phyloP scores from a whole-genome alignment of 2,797 vertebrate species.

The Fundulus diaphanus region DNA sequence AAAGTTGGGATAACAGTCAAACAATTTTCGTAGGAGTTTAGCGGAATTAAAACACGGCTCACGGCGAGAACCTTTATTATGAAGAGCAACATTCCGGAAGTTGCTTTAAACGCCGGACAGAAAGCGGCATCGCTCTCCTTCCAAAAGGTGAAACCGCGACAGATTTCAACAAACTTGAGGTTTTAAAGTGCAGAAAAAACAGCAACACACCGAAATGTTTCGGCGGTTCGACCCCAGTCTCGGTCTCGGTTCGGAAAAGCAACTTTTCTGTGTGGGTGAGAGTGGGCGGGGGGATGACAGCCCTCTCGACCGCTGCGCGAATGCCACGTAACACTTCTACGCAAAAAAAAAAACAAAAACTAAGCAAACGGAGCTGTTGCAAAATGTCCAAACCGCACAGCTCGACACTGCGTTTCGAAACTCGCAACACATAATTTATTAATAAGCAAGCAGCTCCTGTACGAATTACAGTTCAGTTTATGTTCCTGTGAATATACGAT shows the following conservation, averaged over 20 bases:
- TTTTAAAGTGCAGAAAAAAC: conserved; percentile 5
- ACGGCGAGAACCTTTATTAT: conserved; percentile 40
- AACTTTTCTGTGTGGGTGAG: conserved; percentile 51
- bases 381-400: conserved; percentile 18
- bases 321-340: conserved; percentile 86
- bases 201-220: fast-evolving
- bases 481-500: not conserved
- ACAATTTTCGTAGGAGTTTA: not conserved
- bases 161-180: not conserved
- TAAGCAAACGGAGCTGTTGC: conserved; percentile 45
- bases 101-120: not conserved
- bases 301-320: conserved; percentile 69
- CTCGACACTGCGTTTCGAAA: not conserved
- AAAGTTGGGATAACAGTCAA: not conserved
- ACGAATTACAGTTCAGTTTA: not conserved
- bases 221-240: fast-evolving
- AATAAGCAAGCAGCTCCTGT: not conserved
- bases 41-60: not conserved
- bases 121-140: conserved; percentile 45
- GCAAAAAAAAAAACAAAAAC: too few relatives aligned
- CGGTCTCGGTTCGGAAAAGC: not conserved
- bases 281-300: conserved; percentile 62
- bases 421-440: fast-evolving
- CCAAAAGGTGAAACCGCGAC: conserved; percentile 24
- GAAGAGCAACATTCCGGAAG: conserved; percentile 55